Evolutionary conservation across 2,888 invertebrate genomes (phyloP).

Genomic region (Tipula unca): DNA sequence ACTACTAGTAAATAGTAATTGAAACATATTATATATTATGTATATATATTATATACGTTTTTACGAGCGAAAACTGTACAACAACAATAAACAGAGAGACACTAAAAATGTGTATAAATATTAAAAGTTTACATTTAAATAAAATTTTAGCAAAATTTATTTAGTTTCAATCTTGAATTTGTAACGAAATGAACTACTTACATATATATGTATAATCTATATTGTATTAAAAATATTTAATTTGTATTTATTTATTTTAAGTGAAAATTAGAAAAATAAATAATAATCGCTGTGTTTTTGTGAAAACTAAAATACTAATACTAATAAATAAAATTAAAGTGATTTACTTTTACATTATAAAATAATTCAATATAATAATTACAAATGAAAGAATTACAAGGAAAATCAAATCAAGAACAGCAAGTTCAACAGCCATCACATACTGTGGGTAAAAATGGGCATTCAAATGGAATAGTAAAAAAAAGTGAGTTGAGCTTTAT

Average conservation of each 20-base stretch:
- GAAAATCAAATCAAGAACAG: not conserved
- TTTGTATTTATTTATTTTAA: not conserved
- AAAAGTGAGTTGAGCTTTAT: not conserved
- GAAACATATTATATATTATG: no score
- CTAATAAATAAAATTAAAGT: not conserved
- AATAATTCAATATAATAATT: not conserved
- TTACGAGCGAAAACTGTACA: not conserved
- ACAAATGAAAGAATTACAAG: not conserved
- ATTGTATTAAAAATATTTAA: not conserved
- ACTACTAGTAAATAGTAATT: not conserved
- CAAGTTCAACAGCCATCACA: not conserved
- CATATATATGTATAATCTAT: not conserved
- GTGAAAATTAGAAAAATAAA: not conserved
- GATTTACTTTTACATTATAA: not conserved
- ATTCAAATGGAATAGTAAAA: not conserved
- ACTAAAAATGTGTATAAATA: not conserved
- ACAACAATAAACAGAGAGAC: not conserved
- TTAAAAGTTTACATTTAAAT: not conserved
- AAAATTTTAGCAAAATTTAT: not conserved
- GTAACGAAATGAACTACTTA: not conserved
- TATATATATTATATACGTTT: not conserved
- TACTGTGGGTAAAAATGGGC: not conserved
- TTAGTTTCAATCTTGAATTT: not conserved
- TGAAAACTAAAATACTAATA: not conserved
- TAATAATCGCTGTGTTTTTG: no score